phyloP scores from a whole-genome alignment of 2,797 vertebrate species.

The Karalla daura region DNA sequence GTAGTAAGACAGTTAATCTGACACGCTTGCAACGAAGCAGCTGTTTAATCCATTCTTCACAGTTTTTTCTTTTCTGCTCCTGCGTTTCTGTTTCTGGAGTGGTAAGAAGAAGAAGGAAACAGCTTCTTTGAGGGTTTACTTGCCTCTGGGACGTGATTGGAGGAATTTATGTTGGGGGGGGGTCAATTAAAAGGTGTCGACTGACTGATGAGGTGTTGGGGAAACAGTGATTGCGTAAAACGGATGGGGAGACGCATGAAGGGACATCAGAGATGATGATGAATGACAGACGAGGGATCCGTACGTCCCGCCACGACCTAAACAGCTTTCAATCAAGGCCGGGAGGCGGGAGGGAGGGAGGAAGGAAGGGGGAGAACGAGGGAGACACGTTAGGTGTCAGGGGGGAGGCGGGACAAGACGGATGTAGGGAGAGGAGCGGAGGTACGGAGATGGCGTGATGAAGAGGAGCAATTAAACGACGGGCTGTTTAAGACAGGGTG shows the following conservation, averaged over 20 bases:
- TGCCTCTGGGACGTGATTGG: neutral
- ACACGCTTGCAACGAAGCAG: neutral
- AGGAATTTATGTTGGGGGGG: neutral
- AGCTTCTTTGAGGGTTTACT: neutral
- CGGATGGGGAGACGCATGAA: neutral
- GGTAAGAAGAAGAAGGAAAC: neutral
- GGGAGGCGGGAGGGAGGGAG: conserved; percentile 40
- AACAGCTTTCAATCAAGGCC: conserved; percentile 46
- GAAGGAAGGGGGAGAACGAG: conserved; percentile 45
- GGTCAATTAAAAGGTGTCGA: too few relatives aligned
- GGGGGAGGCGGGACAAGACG: conserved; percentile 36
- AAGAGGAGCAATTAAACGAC: conserved; percentile 69
- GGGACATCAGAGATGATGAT: conserved; percentile 32
- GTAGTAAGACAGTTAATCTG: neutral
- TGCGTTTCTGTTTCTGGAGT: neutral
- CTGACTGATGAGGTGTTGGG: neutral
- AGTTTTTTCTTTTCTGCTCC: too few relatives aligned
- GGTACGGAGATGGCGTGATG: conserved; percentile 49
- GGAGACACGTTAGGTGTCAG: conserved; percentile 22
- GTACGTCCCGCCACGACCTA: conserved; percentile 27
- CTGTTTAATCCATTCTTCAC: neutral
- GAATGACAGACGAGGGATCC: conserved; percentile 27
- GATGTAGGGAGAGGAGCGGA: conserved; percentile 30
- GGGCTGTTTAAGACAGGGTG: too few relatives aligned
- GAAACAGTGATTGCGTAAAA: conserved; percentile 11